A percentile compares a stretch with the other conserved stretches of the same genome.
These are phyloP conservation scores for Panthera uncia DNA, from an alignment of 2,113 vertebrate species.

Conservation along the genomic window DNA sequence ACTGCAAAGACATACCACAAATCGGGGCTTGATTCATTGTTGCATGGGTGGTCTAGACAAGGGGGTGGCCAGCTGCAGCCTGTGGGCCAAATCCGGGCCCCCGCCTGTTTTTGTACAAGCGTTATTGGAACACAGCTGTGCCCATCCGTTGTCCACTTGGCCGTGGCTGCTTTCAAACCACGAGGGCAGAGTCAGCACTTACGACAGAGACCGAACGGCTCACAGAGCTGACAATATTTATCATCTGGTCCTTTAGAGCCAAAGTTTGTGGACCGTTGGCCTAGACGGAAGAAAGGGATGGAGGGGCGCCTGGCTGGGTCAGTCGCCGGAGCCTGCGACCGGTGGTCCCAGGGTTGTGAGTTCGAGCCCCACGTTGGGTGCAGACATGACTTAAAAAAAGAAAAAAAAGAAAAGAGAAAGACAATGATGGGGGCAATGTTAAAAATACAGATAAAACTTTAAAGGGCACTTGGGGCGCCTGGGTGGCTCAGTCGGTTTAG, in stretches of 20 bases:
- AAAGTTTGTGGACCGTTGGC: neutral
- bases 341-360: neutral
- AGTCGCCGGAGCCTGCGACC: neutral
- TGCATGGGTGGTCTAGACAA: constrained; percentile 26
- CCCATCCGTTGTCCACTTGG: neutral
- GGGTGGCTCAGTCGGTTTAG: too few relatives aligned
- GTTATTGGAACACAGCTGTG: neutral
- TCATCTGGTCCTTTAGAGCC: neutral
- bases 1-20: neutral
- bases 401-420: neutral
- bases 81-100: neutral
- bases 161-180: neutral
- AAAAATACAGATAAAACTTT: neutral
- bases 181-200: neutral
- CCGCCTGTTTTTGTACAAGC: neutral
- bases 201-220: neutral
- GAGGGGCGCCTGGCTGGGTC: neutral
- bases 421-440: neutral
- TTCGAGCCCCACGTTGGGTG: neutral
- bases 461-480: neutral
- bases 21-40: constrained; percentile 5
- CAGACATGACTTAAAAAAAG: neutral
- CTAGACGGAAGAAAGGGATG: neutral
- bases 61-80: neutral
- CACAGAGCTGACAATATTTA: neutral